Evolutionary conservation across 1,140 invertebrate species (phyloP).

Genomic region (Zaprionus lachaisei): DNA sequence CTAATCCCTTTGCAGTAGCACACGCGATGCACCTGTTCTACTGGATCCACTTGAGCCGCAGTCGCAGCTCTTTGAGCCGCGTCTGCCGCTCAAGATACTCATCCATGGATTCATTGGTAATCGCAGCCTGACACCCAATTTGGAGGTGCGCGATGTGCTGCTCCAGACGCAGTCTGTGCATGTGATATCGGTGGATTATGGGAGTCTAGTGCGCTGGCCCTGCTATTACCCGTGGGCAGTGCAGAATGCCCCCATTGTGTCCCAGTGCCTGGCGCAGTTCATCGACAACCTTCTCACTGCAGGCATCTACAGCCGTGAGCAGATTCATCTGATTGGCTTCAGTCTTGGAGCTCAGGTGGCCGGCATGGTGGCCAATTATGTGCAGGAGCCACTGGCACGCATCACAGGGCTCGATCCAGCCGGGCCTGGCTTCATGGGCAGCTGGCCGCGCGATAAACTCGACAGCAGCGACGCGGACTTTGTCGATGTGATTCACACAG

Average conservation of each 20-base stretch:
- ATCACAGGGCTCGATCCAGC: slow-evolving; percentile 83
- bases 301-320: slow-evolving; percentile 85
- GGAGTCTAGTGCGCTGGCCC: slow-evolving; percentile 82
- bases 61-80: slow-evolving; percentile 68
- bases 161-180: slow-evolving; percentile 79
- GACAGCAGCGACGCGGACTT: slow-evolving; percentile 88
- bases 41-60: slow-evolving; percentile 60
- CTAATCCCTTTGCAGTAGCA: slow-evolving; percentile 35
- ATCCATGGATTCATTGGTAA: slow-evolving; percentile 81
- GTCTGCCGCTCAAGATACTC: slow-evolving; percentile 76
- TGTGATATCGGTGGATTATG: slow-evolving; percentile 86
- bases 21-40: slow-evolving; percentile 39
- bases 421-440: slow-evolving; percentile 68
- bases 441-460: slow-evolving; percentile 45
- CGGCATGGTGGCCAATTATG: slow-evolving; percentile 89
- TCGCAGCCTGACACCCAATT: slow-evolving; percentile 64
- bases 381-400: slow-evolving; percentile 54
- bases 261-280: slow-evolving; percentile 84
- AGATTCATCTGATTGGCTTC: slow-evolving; percentile 94
- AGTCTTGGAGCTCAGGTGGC: slow-evolving; percentile 95
- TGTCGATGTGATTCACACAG: slow-evolving; percentile 92
- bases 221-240: slow-evolving; percentile 85
- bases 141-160: slow-evolving; percentile 68
- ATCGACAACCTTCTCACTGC: slow-evolving; percentile 76
- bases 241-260: slow-evolving; percentile 85